Base-by-base conservation (phyloP, 2,888 invertebrate genomes). In the Brachypalpus laphriformis region DNA sequence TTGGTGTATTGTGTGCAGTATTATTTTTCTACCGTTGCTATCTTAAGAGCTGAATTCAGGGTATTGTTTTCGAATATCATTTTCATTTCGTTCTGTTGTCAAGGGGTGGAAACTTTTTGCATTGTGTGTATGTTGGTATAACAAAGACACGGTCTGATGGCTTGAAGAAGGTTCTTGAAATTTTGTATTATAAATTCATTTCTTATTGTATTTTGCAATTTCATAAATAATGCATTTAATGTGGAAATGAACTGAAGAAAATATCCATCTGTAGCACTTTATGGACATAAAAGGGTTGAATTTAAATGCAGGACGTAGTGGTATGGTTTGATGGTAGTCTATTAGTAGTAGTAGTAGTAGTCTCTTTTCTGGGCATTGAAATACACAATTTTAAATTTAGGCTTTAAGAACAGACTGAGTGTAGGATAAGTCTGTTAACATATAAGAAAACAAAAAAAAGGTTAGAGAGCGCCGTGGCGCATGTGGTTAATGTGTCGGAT, bases 21-120 rank as follows among this genome's bases (percentile, higher is more conserved):
- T 18, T 56, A 14, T 28, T 51, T 31, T 28, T 31, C 31, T 9
- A 5, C 7, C 22, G 4, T 47, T 49, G 22, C 49, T 22, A 20
- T 56, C 11, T 11, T 34, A 31, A 18, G 34, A 56, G 34, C 11
- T 40, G 14, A 59, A 37, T 59, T 59, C 57, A 59, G n/a, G 47
- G n/a, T 34, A 49, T 65, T 49, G 45, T 34, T 49, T 65, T 31
- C 34, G 34, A 65, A 65, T 65, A 37, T 65, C 34, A 65, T 65
- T 22, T 49, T 49, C 45, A 14, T 49, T 49, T 47, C 16, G 14
- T 22, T 25, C 45, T n/a, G 59, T 14, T 18, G 20, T 14, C 18
- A 47, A 18, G 47, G 7, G 47, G 20, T 47, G 18, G 31, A 8
- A 18, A 3, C 18, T 34, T 63, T 31, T 28, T 34, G n/a, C 47